Percentiles rank a stretch among this genome's conserved stretches.
These are phyloP conservation scores for Myioborus miniatus DNA, from an alignment of 2,797 vertebrate genomes.

Conservation along the genomic window DNA sequence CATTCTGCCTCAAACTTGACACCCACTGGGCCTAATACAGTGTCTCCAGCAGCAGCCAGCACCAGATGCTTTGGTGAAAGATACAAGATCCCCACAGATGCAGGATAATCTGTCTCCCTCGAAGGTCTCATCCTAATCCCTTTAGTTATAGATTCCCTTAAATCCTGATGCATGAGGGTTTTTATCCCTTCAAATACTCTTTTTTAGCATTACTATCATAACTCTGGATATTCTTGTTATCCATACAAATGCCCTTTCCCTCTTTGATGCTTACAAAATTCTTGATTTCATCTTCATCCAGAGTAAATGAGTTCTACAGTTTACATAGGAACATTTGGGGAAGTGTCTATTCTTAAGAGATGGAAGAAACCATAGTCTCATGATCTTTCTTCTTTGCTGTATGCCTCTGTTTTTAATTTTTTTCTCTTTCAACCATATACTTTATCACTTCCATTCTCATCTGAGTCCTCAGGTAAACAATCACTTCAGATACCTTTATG, in stretches of 20 bases:
- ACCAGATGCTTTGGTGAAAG: neutral
- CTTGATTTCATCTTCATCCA: constrained; percentile 3
- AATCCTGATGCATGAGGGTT: constrained; percentile 4
- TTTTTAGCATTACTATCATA: constrained; percentile 45
- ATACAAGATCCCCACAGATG: constrained; percentile 1
- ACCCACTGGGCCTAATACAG: neutral
- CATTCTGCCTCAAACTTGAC: neutral
- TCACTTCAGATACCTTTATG: neutral
- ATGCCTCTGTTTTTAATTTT: neutral
- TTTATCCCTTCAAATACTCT: constrained; percentile 53
- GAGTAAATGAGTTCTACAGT: neutral
- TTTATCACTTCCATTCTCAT: neutral
- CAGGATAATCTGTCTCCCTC: constrained; percentile 33
- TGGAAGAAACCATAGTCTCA: neutral
- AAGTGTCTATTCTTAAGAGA: neutral
- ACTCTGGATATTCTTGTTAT: constrained; percentile 59
- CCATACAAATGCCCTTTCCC: constrained; percentile 29
- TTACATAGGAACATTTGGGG: neutral
- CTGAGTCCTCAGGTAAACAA: neutral
- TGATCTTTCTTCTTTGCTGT: neutral
- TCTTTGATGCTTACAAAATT: neutral
- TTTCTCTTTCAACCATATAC: neutral
- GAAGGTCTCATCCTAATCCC: constrained; percentile 39
- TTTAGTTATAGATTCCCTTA: constrained; percentile 52
- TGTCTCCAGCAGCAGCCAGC: neutral